Evolutionary conservation across 2,797 vertebrate species (phyloP).

Genomic region (Acrossocheilus wenchowensis): DNA sequence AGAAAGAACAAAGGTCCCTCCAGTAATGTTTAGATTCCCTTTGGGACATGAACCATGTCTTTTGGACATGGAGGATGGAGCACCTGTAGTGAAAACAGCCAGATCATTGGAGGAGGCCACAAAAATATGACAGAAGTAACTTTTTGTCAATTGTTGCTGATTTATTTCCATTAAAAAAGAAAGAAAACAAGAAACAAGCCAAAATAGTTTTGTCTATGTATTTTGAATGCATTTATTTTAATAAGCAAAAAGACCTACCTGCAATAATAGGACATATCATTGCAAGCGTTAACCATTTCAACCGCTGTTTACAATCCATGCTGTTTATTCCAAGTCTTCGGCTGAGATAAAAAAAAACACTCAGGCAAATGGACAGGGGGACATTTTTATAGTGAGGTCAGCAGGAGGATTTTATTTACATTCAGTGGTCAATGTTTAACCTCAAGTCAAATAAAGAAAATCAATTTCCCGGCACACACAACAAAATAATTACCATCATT

Average conservation of each 20-base stretch:
- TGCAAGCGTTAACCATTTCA: slow-evolving; percentile 25
- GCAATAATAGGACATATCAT: slow-evolving; percentile 9
- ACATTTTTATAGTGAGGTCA: slow-evolving; percentile 35
- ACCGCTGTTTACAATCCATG: slow-evolving; percentile 25
- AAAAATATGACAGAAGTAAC: neutral
- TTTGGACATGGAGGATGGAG: slow-evolving; percentile 5
- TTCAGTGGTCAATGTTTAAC: slow-evolving; percentile 53
- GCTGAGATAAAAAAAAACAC: neutral
- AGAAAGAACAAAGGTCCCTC: slow-evolving; percentile 43
- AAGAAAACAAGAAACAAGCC: too few species aligned
- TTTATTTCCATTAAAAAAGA: neutral
- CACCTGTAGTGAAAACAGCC: slow-evolving; percentile 31
- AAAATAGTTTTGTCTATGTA: neutral
- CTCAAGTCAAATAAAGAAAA: slow-evolving; percentile 23
- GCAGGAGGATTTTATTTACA: neutral
- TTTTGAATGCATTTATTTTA: neutral
- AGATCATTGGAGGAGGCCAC: neutral
- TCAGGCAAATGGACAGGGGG: neutral
- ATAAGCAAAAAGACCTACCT: slow-evolving; percentile 36
- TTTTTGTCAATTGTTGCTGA: neutral
- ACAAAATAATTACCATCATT: neutral
- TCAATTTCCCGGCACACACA: slow-evolving; percentile 20
- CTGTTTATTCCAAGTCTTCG: neutral
- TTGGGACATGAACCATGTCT: neutral
- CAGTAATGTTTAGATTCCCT: slow-evolving; percentile 29